Percentiles rank a stretch among this genome's conserved stretches.
phyloP scores from a whole-genome alignment of 2,113 vertebrate species.

The Ophiodon elongatus region DNA sequence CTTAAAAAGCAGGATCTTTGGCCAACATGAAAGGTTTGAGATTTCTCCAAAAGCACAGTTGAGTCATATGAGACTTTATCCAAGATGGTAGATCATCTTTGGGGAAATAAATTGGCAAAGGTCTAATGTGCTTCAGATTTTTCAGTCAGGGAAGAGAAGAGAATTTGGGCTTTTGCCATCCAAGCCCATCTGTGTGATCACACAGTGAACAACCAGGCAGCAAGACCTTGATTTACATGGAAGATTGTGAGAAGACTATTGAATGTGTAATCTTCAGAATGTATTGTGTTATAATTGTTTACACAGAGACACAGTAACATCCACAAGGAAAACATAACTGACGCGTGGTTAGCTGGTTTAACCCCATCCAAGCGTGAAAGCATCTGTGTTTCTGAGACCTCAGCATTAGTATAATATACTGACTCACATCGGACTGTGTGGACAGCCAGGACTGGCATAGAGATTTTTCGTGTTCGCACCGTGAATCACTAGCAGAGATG shows the following conservation, averaged over 20 bases:
- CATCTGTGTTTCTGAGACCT: neutral
- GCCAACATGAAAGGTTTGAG: slow-evolving; percentile 7
- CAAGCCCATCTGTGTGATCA: slow-evolving; percentile 16
- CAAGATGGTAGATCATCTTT: slow-evolving; percentile 23
- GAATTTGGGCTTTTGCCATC: neutral
- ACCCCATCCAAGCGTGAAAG: slow-evolving; percentile 6
- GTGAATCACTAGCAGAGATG: slow-evolving; percentile 1
- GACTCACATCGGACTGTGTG: neutral
- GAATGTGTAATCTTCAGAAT: slow-evolving; percentile 26
- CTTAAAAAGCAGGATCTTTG: neutral
- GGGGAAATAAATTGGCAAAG: slow-evolving; percentile 51
- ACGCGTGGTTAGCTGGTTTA: slow-evolving; percentile 51
- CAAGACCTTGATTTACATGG: neutral
- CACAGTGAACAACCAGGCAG: neutral
- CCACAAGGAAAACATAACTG: neutral
- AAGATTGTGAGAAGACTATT: neutral
- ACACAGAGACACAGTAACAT: neutral
- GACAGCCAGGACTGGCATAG: neutral
- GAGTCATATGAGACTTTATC: slow-evolving; percentile 25
- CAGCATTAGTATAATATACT: neutral
- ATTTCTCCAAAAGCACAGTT: slow-evolving; percentile 14
- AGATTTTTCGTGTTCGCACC: neutral
- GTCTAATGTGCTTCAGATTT: slow-evolving; percentile 30
- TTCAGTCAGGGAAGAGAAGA: slow-evolving; percentile 19
- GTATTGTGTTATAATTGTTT: slow-evolving; percentile 24